Conservation (phyloP, 1,140 invertebrate species). For the Heliconius eleuchia region DNA sequence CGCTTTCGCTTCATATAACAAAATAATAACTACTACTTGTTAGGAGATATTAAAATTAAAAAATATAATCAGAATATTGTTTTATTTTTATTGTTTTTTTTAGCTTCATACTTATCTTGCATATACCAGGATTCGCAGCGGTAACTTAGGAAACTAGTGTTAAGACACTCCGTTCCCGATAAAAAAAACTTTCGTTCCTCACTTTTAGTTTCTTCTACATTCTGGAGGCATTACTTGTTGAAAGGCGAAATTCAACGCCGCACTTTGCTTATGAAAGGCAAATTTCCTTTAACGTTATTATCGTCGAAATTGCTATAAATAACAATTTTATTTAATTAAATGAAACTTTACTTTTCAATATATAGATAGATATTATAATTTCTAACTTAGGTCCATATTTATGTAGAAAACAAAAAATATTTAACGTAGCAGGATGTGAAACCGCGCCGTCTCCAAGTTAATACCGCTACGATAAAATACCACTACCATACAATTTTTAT, state of each 20-base stretch:
- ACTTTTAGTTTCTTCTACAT: neutral
- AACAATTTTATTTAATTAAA: no score
- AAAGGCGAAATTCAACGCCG: neutral
- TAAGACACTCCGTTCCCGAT: neutral
- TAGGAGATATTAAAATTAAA: slow-evolving; percentile 6
- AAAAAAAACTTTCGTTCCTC: neutral
- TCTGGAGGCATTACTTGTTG: neutral
- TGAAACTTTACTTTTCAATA: no score
- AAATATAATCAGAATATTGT: slow-evolving; percentile 3
- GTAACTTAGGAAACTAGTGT: neutral
- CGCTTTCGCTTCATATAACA: slow-evolving; percentile 7
- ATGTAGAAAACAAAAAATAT: no score
- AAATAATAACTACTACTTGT: slow-evolving; percentile 12
- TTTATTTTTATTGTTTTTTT: slow-evolving; percentile 6
- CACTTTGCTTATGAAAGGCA: no score
- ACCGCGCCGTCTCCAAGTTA: no score
- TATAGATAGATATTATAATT: no score
- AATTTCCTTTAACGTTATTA: no score
- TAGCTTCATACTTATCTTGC: neutral
- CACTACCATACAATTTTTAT: no score
- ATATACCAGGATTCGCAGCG: neutral
- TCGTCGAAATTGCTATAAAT: no score
- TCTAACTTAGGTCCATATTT: no score
- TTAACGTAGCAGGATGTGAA: no score
- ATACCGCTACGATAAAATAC: no score